Evolutionary conservation across 2,113 vertebrate genomes (phyloP).

Genomic region (Pseudorasbora parva): DNA sequence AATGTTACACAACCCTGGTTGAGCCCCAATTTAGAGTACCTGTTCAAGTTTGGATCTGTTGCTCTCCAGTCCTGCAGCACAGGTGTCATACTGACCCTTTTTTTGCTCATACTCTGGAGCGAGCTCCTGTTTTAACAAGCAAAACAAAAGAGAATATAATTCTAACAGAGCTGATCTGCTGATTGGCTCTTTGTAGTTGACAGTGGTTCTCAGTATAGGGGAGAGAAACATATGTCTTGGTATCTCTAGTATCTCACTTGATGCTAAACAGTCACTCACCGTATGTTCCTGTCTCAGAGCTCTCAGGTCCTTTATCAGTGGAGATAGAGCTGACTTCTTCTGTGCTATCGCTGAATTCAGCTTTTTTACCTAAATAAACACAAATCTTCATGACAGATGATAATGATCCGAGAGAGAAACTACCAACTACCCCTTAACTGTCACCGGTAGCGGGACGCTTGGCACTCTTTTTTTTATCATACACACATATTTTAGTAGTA

Average conservation of each 20-base stretch:
- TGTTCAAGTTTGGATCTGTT: slow-evolving; percentile 91
- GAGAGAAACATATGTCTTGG: slow-evolving; percentile 31
- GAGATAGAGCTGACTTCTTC: slow-evolving; percentile 92
- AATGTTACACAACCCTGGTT: neutral
- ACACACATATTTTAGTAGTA: no score
- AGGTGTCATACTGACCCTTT: slow-evolving; percentile 92
- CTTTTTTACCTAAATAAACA: slow-evolving; percentile 84
- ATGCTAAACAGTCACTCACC: slow-evolving; percentile 71
- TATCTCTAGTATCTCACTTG: neutral
- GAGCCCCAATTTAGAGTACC: slow-evolving; percentile 70
- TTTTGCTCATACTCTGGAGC: slow-evolving; percentile 89
- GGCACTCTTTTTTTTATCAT: no score
- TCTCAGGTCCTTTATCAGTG: slow-evolving; percentile 92
- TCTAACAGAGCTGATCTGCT: slow-evolving; percentile 52
- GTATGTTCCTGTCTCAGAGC: slow-evolving; percentile 87
- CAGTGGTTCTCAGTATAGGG: neutral
- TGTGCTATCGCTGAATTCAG: slow-evolving; percentile 87
- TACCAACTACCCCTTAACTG: no score
- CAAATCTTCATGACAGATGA: slow-evolving; percentile 7
- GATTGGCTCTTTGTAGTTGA: slow-evolving; percentile 9
- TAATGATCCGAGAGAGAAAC: neutral
- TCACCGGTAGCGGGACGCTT: no score
- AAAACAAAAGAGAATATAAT: slow-evolving; percentile 49
- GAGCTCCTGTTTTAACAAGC: slow-evolving; percentile 80
- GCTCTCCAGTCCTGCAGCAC: slow-evolving; percentile 92